These are phyloP conservation scores for Neotoxoptera formosana DNA, from an alignment of 1,140 invertebrate genomes.

Conservation along the genomic window DNA sequence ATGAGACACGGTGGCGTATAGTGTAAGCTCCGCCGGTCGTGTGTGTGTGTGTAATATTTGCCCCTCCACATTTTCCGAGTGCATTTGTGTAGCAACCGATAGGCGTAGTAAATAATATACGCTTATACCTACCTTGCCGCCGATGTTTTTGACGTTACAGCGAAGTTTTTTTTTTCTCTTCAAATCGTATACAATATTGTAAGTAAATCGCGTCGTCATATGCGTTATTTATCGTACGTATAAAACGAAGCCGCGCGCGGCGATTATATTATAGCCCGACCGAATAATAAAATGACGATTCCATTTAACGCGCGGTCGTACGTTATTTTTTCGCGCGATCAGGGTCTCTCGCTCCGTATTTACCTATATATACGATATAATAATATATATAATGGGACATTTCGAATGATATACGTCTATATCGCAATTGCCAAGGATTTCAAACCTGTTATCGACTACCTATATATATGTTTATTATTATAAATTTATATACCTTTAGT, in stretches of 20 bases:
- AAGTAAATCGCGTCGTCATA: background rate
- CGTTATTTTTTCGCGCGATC: background rate
- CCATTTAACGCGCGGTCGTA: background rate
- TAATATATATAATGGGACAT: conserved; percentile 10
- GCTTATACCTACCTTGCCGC: background rate
- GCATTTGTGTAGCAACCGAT: background rate
- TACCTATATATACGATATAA: background rate
- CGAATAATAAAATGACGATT: background rate
- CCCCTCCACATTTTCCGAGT: background rate
- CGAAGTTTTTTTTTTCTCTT: background rate
- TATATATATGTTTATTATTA: background rate
- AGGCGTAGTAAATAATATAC: background rate
- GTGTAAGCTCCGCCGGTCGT: background rate
- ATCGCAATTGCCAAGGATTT: conserved; percentile 19
- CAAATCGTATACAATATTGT: background rate
- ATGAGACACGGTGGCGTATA: conserved; percentile 25
- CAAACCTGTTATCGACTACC: conserved; percentile 29
- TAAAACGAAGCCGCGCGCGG: background rate
- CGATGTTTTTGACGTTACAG: background rate
- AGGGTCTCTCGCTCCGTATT: background rate
- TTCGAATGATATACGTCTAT: background rate
- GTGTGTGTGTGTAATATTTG: background rate
- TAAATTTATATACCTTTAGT: background rate
- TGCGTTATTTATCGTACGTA: background rate
- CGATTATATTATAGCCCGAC: background rate